Base-by-base conservation (phyloP, 2,888 invertebrate genomes). In the Odontocolon sp. region DNA sequence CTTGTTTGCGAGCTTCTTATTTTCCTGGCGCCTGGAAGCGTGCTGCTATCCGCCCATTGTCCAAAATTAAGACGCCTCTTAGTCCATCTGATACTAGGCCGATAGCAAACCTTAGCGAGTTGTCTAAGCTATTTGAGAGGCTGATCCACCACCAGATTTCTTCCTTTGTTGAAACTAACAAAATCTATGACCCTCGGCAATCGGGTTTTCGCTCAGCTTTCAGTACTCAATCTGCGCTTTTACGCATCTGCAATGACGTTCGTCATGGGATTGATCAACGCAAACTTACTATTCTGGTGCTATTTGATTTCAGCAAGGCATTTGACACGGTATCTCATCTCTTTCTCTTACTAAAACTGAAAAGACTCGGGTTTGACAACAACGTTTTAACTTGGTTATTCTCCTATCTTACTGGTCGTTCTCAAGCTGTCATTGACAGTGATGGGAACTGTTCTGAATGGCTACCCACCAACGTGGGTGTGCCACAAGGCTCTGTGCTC, bases 291-390 rank as follows among this genome's bases (percentile, higher is more conserved):
- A 59, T 68, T 3, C 18, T 45, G 2, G 16, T 61, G 0, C 21
- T 74, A 2, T 74, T 74, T 6, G 67, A 74, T 2, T 45, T 59
- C 8, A 23, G 38, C 16, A 57, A 57, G 16, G 57, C 57, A 1
- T 57, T 57, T 8, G 57, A 57, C 8, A 57, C 57, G 1, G 38
- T 59, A 9, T 45, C 59, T 1, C 40, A 59, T 6, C 5, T 21
- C 0, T 11, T 14, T 0, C 23, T 59, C 1, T 0, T 59, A 2
- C 6, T 33, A 1, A 59, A 59, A n/a, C 40, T 59, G 6, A 42
- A 11, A 11, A 38, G n/a, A 5, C 6, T 38, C 11, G 38, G 59
- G 2, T 59, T 59, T 2, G 18, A 23, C 0, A 8, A 40, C 11
- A 0, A 3, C 2, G 9, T 38, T 2, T 2, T 59, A 0, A 3